phyloP scores from a whole-genome alignment of 2,888 invertebrate species.

The Polietes domitor region DNA sequence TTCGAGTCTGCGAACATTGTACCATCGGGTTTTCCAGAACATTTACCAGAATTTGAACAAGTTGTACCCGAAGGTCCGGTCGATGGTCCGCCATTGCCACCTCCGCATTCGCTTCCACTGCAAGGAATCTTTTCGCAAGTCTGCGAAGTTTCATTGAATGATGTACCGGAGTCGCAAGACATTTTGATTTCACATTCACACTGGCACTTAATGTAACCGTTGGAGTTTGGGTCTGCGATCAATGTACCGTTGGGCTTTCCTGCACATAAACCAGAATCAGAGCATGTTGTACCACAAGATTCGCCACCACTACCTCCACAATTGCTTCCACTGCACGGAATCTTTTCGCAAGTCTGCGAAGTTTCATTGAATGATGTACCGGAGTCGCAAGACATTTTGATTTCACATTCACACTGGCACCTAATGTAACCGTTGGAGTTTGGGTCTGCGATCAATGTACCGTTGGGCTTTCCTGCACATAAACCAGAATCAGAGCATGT shows the following conservation, averaged over 20 bases:
- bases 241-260: constrained; percentile 36
- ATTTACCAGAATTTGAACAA: constrained; percentile 57
- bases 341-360: constrained; percentile 61
- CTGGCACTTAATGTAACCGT: constrained; percentile 44
- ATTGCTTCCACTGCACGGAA: not conserved
- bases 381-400: constrained; percentile 10
- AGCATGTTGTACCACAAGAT: constrained; percentile 33
- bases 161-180: constrained; percentile 30
- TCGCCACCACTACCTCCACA: not conserved
- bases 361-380: constrained; percentile 40
- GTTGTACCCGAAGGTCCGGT: constrained; percentile 62
- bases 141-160: constrained; percentile 40
- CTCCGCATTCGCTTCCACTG: not conserved
- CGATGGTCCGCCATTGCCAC: constrained; percentile 9
- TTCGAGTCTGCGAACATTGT: constrained; percentile 36
- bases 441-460: constrained; percentile 17
- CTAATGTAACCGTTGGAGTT: constrained; percentile 40
- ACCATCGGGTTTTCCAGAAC: constrained; percentile 36
- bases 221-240: constrained; percentile 17
- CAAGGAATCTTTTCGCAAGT: constrained; percentile 62
- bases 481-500: constrained; percentile 26
- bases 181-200: constrained; percentile 39
- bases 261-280: constrained; percentile 43
- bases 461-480: constrained; percentile 47
- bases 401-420: constrained; percentile 48